Base-by-base conservation (phyloP, 2,888 invertebrate species). In the Drosophila peninsularis region DNA sequence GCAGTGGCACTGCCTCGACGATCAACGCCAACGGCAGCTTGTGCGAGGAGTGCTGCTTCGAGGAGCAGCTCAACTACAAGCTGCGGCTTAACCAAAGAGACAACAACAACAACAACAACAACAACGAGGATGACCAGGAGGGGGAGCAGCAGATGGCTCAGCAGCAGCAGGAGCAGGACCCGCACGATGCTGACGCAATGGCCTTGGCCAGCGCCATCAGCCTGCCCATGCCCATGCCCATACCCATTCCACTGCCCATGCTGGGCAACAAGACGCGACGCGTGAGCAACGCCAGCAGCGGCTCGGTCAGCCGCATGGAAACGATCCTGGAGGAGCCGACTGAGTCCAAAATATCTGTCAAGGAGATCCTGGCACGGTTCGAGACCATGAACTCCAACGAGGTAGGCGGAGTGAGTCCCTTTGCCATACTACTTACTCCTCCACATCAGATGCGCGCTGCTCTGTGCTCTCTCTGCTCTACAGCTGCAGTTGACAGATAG, bases 311-410 rank as follows among this genome's bases (percentile, higher is more conserved):
- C 80, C 95, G 94, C 91, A 96, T 96, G 96, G 96, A 96, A 92
- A 96, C 96, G 54, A 96, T 96, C 74, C 94, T 96, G 65, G 96
- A 96, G 91, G 96, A 96, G 88, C 94, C 94, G 37, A 93, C 93
- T 49, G 96, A 96, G 90, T 95, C 95, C n/a, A 96, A 97, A 93
- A 94, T 96, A 87, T 96, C 96, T 74, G 96, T 96, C 75, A 95
- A 96, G 90, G 96, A 96, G 90, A 96, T 97, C 80, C 93, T 96
- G 82, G 96, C 96, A 60, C 94, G 96, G 75, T 97, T 97, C 92
- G 97, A 96, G 92, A 95, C 95, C 90, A 93, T 95, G 79, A 94
- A 91, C 72, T 89, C 88, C 68, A 80, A 82, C 36, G 92, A 92
- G 92, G 92, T 92, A 90, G 24, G 49, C 61, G 10, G 30, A 10